These are phyloP conservation scores for Neomonachus schauinslandi DNA, from an alignment of 2,113 vertebrate species.

Conservation along the genomic window DNA sequence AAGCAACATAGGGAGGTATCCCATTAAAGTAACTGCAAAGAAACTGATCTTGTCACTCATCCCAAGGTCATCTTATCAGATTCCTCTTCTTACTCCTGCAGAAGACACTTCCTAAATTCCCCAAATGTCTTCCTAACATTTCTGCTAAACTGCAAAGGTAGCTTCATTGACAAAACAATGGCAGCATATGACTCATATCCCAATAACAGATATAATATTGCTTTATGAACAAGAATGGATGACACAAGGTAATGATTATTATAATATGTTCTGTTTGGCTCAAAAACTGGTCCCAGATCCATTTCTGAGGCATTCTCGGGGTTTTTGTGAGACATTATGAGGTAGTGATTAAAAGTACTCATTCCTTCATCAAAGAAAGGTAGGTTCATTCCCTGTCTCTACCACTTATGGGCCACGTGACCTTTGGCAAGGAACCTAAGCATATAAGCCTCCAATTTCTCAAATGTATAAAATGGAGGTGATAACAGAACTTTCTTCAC, in stretches of 20 bases:
- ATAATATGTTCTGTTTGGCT: background rate
- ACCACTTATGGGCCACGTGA: background rate
- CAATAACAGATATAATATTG: background rate
- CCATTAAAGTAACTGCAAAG: constrained; percentile 48
- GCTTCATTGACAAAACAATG: background rate
- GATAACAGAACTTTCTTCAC: background rate
- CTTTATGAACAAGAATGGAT: background rate
- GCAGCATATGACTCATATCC: background rate
- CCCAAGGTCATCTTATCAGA: constrained; percentile 2
- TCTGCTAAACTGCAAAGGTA: background rate
- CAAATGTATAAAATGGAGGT: background rate
- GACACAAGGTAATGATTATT: background rate
- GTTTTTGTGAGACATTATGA: background rate
- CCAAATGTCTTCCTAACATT: background rate
- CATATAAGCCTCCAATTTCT: background rate
- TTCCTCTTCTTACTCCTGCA: background rate
- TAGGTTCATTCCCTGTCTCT: background rate
- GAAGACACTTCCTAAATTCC: background rate
- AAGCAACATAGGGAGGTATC: background rate
- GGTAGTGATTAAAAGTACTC: background rate
- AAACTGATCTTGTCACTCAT: constrained; percentile 14
- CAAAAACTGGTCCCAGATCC: background rate
- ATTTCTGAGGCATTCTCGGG: background rate
- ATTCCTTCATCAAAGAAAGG: background rate
- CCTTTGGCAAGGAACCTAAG: background rate